Base-by-base conservation (phyloP, 2,113 vertebrate genomes). In the Ophiodon elongatus region DNA sequence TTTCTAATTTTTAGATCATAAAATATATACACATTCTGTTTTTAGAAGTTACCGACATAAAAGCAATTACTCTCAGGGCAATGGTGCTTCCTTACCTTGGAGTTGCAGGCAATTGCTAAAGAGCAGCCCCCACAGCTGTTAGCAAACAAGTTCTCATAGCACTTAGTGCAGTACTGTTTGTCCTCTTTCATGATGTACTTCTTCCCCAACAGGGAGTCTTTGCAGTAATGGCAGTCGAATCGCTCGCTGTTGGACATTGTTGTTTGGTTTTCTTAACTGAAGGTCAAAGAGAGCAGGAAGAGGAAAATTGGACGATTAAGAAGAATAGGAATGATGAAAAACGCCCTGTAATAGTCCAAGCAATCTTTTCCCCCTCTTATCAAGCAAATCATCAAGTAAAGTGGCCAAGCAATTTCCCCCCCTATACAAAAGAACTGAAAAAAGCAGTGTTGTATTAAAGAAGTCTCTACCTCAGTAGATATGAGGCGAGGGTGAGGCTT, bases 171-270 rank as follows among this genome's bases (percentile, higher is more conserved):
- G 88, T 98, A 99, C 52, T 96, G 95, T 0, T 94, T 96, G 84
- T 97, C 96, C 14, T 97, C 96, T 92, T 96, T 98, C 25, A 97
- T 87, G 1, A 97, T 93, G 1, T 97, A 99, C 67, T 97, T 98
- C 93, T 97, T 99, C 67, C 98, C 97, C 84, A 96, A 92, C 85
- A 99, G 96, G 23, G 97, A 95, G 31, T 95, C 94, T 93, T 97
- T 97, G 94, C 98, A 99, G 88, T 97, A 96, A 87, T 96, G 97
- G 77, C 98, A 99, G 66, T 97, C 95, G 54, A 97, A 95, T 1
- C 89, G 95, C 71, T 91, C 90, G n/a, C 4, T 73, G 75, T 82
- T 93, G 64, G 95, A 95, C 97, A 98, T 99, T 25, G 79, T 91
- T 85, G 71, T 75, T 80, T 77, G 52, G 10, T 82, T 84, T 80